phyloP scores from a whole-genome alignment of 92 coral and sea anemone genomes.

The Phenganax marumi region DNA sequence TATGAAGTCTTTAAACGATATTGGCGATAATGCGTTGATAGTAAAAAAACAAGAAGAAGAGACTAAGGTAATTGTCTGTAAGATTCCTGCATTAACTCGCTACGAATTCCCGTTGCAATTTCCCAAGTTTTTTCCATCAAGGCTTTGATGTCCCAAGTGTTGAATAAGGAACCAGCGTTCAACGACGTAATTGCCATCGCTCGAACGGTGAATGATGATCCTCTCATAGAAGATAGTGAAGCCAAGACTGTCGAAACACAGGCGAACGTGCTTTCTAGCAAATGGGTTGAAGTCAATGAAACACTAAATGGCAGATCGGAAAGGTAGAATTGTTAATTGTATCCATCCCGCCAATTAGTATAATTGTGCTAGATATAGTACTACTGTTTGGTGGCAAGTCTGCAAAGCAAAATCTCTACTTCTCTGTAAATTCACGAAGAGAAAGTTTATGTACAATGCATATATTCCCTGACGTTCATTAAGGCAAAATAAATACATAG shows the following conservation, averaged over 20 bases:
- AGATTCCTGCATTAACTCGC: not conserved
- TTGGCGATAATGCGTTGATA: slow-evolving; percentile 23
- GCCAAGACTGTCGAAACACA: slow-evolving; percentile 13
- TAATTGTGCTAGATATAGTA: too few species aligned
- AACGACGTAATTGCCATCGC: slow-evolving; percentile 27
- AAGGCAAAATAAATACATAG: too few species aligned
- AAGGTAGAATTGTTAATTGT: slow-evolving; percentile 1
- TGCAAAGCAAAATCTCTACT: too few species aligned
- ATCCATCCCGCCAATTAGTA: too few species aligned
- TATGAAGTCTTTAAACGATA: slow-evolving; percentile 34
- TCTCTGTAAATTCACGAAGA: too few species aligned
- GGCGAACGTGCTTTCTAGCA: slow-evolving; percentile 20
- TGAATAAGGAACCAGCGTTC: slow-evolving; percentile 9
- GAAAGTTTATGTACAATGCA: too few species aligned
- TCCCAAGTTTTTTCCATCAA: not conserved
- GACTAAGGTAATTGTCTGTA: slow-evolving; percentile 8
- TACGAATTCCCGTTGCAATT: not conserved
- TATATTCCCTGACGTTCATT: too few species aligned
- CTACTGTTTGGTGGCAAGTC: too few species aligned
- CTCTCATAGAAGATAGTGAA: slow-evolving; percentile 35
- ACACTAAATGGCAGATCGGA: slow-evolving; percentile 23
- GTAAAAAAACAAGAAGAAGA: slow-evolving; percentile 28
- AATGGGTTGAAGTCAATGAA: slow-evolving; percentile 36
- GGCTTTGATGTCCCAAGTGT: slow-evolving; percentile 22
- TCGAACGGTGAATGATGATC: slow-evolving; percentile 33